phyloP scores from a whole-genome alignment of 2,888 invertebrate genomes.

The Diploptera punctata region DNA sequence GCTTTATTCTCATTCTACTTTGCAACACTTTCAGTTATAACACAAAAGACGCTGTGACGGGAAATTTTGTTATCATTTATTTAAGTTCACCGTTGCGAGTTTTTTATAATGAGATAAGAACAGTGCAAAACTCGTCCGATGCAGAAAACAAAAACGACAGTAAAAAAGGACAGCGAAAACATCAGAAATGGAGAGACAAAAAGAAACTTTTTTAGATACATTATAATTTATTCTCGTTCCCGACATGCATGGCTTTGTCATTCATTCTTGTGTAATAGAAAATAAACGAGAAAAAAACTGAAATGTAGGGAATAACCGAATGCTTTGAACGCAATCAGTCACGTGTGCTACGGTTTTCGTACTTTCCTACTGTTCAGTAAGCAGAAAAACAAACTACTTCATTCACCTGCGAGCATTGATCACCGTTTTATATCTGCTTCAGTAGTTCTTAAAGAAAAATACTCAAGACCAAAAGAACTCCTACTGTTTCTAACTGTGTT shows the following conservation, averaged over 20 bases:
- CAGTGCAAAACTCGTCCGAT: not conserved
- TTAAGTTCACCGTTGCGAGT: conserved; percentile 40
- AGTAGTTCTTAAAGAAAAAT: no score
- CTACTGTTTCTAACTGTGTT: no score
- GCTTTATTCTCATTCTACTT: no score
- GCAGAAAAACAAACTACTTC: not conserved
- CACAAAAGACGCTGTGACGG: conserved; percentile 24
- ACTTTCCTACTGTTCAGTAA: not conserved
- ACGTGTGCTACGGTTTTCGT: not conserved
- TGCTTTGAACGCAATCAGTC: conserved; percentile 22
- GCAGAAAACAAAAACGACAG: conserved; percentile 16
- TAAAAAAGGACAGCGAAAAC: not conserved
- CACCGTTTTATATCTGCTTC: no score
- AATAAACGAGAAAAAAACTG: conserved; percentile 5
- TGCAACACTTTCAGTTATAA: not conserved
- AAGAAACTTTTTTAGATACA: no score
- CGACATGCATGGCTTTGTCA: not conserved
- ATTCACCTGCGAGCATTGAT: no score
- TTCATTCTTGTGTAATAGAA: not conserved
- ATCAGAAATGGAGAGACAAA: no score
- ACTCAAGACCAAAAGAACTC: no score
- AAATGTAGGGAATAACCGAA: not conserved
- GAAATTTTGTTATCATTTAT: conserved; percentile 23
- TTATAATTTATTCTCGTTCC: conserved; percentile 6
- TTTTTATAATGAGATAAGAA: conserved; percentile 40